phyloP scores from a whole-genome alignment of 2,888 invertebrate genomes.

The Dicycla oo region DNA sequence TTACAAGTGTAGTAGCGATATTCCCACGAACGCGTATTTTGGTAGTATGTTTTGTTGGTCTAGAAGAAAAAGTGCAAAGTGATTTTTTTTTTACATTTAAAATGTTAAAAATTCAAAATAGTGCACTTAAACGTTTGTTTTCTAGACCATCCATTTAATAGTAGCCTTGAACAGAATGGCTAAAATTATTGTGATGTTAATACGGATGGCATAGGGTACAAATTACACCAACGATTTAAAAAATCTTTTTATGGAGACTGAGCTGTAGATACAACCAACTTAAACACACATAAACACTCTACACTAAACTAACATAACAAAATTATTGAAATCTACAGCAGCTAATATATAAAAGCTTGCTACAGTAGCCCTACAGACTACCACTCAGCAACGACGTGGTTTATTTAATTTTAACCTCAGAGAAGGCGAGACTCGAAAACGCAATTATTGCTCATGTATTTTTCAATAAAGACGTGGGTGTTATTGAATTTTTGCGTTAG shows the following conservation, averaged over 20 bases:
- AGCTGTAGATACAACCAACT: neutral
- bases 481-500: constrained; percentile 62
- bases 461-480: constrained; percentile 59
- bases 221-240: neutral
- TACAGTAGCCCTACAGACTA: constrained; percentile 33
- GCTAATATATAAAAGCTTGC: constrained; percentile 28
- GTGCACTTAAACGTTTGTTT: too few species aligned
- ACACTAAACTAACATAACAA: neutral
- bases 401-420: constrained; percentile 60
- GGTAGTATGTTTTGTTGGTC: too few species aligned
- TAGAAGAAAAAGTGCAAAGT: too few species aligned
- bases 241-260: neutral
- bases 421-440: constrained; percentile 55
- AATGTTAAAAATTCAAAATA: too few species aligned
- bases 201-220: neutral
- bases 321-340: constrained; percentile 12
- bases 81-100: too few species aligned
- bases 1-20: neutral
- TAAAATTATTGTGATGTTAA: neutral
- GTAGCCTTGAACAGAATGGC: neutral
- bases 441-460: constrained; percentile 67
- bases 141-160: too few species aligned
- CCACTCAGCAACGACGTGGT: constrained; percentile 42
- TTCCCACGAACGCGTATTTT: neutral
- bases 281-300: neutral